Percentiles rank a stretch among this genome's conserved stretches.
Conservation (phyloP, 2,888 invertebrate species). For the Amiota minor region DNA sequence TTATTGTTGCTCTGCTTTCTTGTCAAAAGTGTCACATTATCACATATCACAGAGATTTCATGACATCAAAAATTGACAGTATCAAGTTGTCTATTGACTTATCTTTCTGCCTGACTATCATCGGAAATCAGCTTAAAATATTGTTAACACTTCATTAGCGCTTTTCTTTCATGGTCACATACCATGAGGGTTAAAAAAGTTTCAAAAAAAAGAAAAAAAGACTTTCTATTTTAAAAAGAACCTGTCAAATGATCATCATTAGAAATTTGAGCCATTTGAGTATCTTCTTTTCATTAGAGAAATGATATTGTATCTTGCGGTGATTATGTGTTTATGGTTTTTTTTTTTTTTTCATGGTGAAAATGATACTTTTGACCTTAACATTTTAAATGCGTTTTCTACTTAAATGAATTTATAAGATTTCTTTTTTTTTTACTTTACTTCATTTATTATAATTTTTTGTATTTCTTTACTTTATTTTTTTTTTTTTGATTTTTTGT, state of each 20-base stretch:
- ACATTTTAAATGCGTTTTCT: conserved; percentile 36
- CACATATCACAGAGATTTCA: not conserved
- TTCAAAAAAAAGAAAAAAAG: conserved; percentile 39
- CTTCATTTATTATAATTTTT: conserved; percentile 46
- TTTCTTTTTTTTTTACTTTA: conserved; percentile 33
- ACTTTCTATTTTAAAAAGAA: conserved; percentile 52
- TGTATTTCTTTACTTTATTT: not conserved
- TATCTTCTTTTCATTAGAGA: conserved; percentile 11
- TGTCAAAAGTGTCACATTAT: conserved; percentile 8
- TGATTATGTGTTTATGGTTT: not conserved
- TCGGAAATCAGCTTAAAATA: too few species aligned
- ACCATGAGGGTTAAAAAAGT: conserved; percentile 35
- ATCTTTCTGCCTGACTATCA: too few species aligned
- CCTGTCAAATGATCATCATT: not conserved
- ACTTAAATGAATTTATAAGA: not conserved
- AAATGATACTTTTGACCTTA: conserved; percentile 51
- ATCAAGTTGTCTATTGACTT: too few species aligned
- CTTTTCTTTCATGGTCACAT: conserved; percentile 57
- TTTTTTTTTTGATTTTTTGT: conserved; percentile 37
- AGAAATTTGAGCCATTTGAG: conserved; percentile 14
- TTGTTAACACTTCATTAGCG: conserved; percentile 50
- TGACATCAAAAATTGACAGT: conserved; percentile 6
- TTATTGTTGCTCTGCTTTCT: not conserved
- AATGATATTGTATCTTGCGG: not conserved
- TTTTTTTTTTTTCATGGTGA: not conserved